phyloP scores from a whole-genome alignment of 2,113 vertebrate species.

The Prunella himalayana region DNA sequence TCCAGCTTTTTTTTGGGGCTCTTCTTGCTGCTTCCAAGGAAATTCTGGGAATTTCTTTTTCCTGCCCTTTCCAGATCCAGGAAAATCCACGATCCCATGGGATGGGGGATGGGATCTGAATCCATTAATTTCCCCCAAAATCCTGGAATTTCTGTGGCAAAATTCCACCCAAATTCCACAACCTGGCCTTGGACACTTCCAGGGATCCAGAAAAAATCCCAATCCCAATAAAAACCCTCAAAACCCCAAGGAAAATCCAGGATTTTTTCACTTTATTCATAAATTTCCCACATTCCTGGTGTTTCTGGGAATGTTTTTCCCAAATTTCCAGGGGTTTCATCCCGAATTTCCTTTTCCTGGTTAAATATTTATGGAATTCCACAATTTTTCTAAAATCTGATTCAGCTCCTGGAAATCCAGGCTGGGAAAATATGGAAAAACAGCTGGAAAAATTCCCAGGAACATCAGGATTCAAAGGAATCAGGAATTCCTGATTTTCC shows the following conservation, averaged over 20 bases:
- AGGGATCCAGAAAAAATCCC: not conserved
- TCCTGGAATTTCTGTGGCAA: not conserved
- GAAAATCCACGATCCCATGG: not conserved
- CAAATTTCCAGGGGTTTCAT: not conserved
- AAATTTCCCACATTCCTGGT: fast-evolving
- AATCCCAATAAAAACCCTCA: not conserved
- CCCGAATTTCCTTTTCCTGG: not conserved
- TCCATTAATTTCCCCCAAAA: not conserved
- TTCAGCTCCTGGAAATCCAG: not conserved
- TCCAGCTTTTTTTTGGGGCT: not conserved
- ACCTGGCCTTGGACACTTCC: not conserved
- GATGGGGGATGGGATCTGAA: not conserved
- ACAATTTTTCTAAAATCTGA: not conserved
- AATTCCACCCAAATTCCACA: not conserved
- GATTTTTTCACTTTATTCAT: not conserved
- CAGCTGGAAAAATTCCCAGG: not conserved
- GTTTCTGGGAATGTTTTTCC: not conserved
- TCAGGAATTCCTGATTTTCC: not conserved
- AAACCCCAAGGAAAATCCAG: not conserved
- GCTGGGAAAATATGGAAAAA: not conserved
- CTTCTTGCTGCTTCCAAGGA: not conserved
- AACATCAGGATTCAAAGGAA: not conserved
- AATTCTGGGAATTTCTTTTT: not conserved
- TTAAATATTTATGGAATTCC: not conserved
- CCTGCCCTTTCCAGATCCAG: not conserved